Evolutionary conservation across 2,797 vertebrate species (phyloP).

Genomic region (Etheostoma perlongum): DNA sequence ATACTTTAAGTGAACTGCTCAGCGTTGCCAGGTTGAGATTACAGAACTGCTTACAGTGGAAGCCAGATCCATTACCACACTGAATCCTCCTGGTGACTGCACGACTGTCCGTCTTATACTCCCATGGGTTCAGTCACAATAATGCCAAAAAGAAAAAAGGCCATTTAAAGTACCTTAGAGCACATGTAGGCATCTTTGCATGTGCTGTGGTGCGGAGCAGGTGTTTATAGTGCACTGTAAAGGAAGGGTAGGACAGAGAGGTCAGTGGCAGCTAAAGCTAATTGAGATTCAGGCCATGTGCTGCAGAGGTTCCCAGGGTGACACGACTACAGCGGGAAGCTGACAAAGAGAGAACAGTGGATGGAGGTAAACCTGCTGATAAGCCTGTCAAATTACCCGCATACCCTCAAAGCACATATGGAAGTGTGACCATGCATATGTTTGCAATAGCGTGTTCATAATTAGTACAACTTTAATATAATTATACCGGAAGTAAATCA

Average conservation of each 20-base stretch:
- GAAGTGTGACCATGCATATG: slow-evolving; percentile 55
- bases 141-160: slow-evolving; percentile 7
- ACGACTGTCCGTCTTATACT: slow-evolving; percentile 14
- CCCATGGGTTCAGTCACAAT: background rate
- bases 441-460: slow-evolving; percentile 10
- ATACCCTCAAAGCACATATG: slow-evolving; percentile 30
- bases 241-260: slow-evolving; percentile 62
- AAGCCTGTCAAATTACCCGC: slow-evolving; percentile 69
- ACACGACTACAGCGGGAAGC: slow-evolving; percentile 70
- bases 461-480: slow-evolving; percentile 25
- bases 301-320: slow-evolving; percentile 79
- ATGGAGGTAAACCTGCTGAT: slow-evolving; percentile 56
- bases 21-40: slow-evolving; percentile 39
- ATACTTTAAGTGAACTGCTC: too few species aligned
- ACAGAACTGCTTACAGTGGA: slow-evolving; percentile 54
- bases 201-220: slow-evolving; percentile 19
- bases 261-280: slow-evolving; percentile 70
- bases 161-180: slow-evolving; percentile 13
- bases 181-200: slow-evolving; percentile 15
- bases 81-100: slow-evolving; percentile 20
- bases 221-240: slow-evolving; percentile 42
- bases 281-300: slow-evolving; percentile 82
- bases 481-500: slow-evolving; percentile 11
- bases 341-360: slow-evolving; percentile 64
- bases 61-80: slow-evolving; percentile 49